Evolutionary conservation across 2,797 vertebrate species (phyloP), one percentile per base, ranked within the genome.

Genomic region (Sarcophilus harrisii): DNA sequence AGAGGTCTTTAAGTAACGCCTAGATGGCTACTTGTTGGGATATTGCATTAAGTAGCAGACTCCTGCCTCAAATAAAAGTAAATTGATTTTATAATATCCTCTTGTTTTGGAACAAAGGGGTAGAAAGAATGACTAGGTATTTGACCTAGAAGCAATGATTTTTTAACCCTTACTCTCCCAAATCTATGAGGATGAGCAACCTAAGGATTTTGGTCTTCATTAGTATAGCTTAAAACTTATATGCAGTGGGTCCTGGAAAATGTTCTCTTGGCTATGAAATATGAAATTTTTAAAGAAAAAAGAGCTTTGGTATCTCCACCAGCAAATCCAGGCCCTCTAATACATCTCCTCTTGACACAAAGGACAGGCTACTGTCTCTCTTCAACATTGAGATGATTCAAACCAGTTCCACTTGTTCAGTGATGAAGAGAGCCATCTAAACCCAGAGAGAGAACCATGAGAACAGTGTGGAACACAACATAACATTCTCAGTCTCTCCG

Each of bases 311-410:
- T 9, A 52, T 91, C 16, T 57, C 58, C 21, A 16, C 32, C 87
- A 89, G 52, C 59, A 87, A 92, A 38, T 91, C 32, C 92, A 58
- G 49, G 92, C 92, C 58, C n/a, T 92, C 30, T 52, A 57, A 58
- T 0, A 12, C 45, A 30, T 5, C 28, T 58, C 18, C 73, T 38
- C 21, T 24, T 27, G 9, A 38, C 3, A 24, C 11, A 49, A 87
- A 81, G 21, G 38, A 24, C n/a, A 3, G 18, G 52, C 29, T 32
- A 81, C 30, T 2, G 4, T 12, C 58, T 49, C 1, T 54, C 52
- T 52, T 52, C 52, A 52, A 52, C 52, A 52, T 5, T 52, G 52
- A 5, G 52, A 52, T 52, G 52, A 52, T 52, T 52, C 52, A 52
- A 52, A 52, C 52, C 52, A 52, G 52, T 52, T 4, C 52, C 52